Base-by-base conservation (phyloP, 2,797 vertebrate species). In the Loriculus beryllinus region DNA sequence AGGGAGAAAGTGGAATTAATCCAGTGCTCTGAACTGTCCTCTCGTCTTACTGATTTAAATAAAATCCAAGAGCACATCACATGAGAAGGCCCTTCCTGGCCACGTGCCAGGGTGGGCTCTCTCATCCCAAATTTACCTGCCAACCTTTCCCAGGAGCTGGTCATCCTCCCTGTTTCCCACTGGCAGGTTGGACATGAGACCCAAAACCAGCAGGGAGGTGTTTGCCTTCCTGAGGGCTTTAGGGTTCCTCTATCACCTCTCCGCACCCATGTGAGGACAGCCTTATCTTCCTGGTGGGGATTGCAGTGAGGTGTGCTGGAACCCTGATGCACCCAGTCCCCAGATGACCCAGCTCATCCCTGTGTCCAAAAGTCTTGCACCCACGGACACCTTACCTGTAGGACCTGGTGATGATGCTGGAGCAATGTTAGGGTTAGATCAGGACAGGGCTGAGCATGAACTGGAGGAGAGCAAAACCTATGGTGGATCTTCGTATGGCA, bases 21-120 rank as follows among this genome's bases (percentile, higher is more conserved):
- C 99, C 99, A 98, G 97, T 98, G 98, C 98, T 99, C 98, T 99
- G 99, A 99, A 99, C 99, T 98, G 98, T 98, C 98, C 98, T 99
- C 98, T 99, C 98, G 98, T 99, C 98, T 98, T 97, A 97, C 98
- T 98, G 98, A 98, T 99, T 98, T 99, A 99, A 99, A 99, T 99
- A 99, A 98, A 99, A 98, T 98, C 98, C 98, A 98, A 98, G 97
- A 98, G 98, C 98, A 83, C 96, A 98, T 98, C 98, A 98, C 97
- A 98, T 97, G 97, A 98, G 97, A 98, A 98, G 98, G 98, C 98
- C 97, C 93, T 97, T 96, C 97, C 98, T 98, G 98, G 98, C 98
- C 97, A 97, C 94, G 97, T 97, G 98, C 97, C 98, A 98, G 98
- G 95, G 96, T 98, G 98, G 86, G 97, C 97, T 98, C 98, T 98